These are phyloP conservation scores for Colinus virginianus DNA, from an alignment of 2,113 vertebrate genomes.

Conservation along the genomic window DNA sequence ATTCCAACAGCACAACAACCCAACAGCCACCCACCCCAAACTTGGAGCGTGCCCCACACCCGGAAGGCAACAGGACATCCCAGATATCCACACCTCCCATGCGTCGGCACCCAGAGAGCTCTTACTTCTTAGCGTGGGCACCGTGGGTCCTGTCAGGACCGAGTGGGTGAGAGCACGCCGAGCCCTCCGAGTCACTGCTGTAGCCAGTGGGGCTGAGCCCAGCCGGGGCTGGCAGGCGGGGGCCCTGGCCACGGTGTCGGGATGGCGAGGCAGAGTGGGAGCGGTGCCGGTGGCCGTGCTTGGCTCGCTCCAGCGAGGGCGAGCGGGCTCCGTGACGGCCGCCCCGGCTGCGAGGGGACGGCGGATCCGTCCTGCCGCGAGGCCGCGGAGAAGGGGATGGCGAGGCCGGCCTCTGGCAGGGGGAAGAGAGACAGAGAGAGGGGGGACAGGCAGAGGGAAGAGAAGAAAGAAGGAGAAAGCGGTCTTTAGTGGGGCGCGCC, in stretches of 20 bases:
- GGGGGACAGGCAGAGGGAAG: constrained; percentile 52
- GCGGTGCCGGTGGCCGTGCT: constrained; percentile 69
- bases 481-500: constrained; percentile 72
- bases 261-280: constrained; percentile 76
- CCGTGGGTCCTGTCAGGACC: constrained; percentile 80
- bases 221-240: constrained; percentile 71
- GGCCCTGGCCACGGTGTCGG: constrained; percentile 79
- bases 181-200: constrained; percentile 91
- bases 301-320: constrained; percentile 70
- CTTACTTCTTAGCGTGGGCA: constrained; percentile 87
- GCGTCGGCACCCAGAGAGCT: neutral
- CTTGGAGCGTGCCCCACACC: neutral
- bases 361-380: constrained; percentile 74
- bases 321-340: constrained; percentile 70
- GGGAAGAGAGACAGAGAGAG: constrained; percentile 32
- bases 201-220: constrained; percentile 83
- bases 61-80: neutral
- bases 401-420: constrained; percentile 85
- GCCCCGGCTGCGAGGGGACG: constrained; percentile 77
- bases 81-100: neutral
- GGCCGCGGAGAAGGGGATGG: constrained; percentile 79
- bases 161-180: constrained; percentile 73
- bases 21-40: neutral
- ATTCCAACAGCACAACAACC: neutral
- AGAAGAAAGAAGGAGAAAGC: constrained; percentile 78